phyloP scores from a whole-genome alignment of 2,113 vertebrate genomes.

The Cyanoramphus novaezelandiae region DNA sequence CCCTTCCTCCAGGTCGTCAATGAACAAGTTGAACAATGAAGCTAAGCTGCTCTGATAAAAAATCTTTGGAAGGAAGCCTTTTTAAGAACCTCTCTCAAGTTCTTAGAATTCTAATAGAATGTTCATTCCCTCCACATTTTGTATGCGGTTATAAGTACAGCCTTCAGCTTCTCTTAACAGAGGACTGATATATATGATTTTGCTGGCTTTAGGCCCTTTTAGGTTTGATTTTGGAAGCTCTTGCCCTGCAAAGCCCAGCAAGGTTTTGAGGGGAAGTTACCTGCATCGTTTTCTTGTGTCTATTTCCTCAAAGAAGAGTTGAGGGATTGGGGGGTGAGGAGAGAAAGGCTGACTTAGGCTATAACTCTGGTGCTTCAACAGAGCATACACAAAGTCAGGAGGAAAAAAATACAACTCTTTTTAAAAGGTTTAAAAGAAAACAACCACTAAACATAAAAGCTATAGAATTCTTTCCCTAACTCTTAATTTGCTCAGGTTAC shows the following conservation, averaged over 20 bases:
- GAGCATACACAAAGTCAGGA: not conserved
- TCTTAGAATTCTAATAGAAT: not conserved
- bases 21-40: not conserved
- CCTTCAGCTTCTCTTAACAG: not conserved
- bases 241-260: not conserved
- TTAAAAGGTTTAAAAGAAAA: not conserved
- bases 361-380: not conserved
- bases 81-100: not conserved
- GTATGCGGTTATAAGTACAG: not conserved
- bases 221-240: not conserved
- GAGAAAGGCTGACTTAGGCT: not conserved
- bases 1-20: not conserved
- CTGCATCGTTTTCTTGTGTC: not conserved
- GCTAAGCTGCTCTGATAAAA: not conserved
- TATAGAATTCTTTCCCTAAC: not conserved
- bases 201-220: not conserved
- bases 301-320: not conserved
- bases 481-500: not conserved
- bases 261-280: not conserved
- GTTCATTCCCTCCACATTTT: not conserved
- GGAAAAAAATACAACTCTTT: not conserved
- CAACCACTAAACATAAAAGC: not conserved
- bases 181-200: accelerated
- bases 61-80: not conserved
- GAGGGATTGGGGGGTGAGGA: not conserved